Evolutionary conservation across 1,140 invertebrate species (phyloP).

Genomic region (Formica exsecta): DNA sequence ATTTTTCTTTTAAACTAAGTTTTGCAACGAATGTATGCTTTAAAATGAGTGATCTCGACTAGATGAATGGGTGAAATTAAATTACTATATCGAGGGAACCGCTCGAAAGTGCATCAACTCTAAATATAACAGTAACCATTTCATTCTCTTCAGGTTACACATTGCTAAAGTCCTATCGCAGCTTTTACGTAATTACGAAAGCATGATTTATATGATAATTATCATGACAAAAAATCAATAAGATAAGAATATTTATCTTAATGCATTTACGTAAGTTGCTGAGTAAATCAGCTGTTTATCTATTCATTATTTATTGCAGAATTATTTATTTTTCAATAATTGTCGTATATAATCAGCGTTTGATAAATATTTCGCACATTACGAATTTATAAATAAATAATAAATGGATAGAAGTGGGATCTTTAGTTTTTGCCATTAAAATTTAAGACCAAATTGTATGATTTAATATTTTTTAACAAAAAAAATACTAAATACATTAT

Average conservation of each 20-base stretch:
- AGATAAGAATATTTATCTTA: constrained; percentile 45
- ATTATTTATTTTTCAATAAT: neutral
- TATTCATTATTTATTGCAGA: neutral
- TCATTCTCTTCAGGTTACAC: neutral
- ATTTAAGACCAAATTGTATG: neutral
- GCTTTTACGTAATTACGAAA: constrained; percentile 9
- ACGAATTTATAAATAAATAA: neutral
- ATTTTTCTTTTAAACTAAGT: neutral
- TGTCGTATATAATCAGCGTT: neutral
- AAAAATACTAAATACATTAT: neutral
- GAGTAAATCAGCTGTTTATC: neutral
- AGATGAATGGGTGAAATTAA: constrained; percentile 29
- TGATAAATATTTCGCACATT: neutral
- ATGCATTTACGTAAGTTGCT: neutral
- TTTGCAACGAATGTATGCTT: constrained; percentile 4
- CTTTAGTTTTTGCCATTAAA: neutral
- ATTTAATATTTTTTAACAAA: neutral
- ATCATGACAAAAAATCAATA: constrained; percentile 11
- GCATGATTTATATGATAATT: constrained; percentile 39
- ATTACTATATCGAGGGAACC: constrained; percentile 3
- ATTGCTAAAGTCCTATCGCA: neutral
- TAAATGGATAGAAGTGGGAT: neutral
- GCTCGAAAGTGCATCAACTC: constrained; percentile 5
- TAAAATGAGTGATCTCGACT: constrained; percentile 6
- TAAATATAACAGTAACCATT: constrained; percentile 28